A percentile compares a stretch with the other conserved stretches of the same genome.
phyloP scores from a whole-genome alignment of 2,797 vertebrate genomes.

The Gambusia yucatana region DNA sequence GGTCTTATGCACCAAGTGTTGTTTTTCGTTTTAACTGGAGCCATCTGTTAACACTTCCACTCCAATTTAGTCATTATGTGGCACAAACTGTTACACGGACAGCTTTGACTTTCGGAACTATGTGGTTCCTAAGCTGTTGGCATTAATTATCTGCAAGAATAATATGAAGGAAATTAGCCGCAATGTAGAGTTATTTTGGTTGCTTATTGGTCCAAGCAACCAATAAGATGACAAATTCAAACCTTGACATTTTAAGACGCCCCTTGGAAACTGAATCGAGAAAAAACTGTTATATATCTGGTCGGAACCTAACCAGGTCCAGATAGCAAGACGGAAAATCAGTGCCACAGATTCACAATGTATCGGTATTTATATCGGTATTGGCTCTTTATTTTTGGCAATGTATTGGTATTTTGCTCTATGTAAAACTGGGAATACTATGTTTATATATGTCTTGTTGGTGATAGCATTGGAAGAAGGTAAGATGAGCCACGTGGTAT shows the following conservation, averaged over 20 bases:
- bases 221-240: neutral
- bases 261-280: neutral
- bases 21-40: constrained; percentile 1
- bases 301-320: neutral
- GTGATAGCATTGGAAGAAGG: neutral
- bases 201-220: neutral
- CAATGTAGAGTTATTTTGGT: neutral
- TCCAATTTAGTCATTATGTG: neutral
- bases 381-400: too few relatives aligned
- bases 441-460: neutral
- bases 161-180: neutral
- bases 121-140: neutral
- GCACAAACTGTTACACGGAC: neutral
- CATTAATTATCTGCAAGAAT: neutral
- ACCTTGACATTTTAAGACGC: neutral
- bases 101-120: neutral
- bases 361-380: neutral
- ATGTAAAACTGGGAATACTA: neutral
- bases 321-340: neutral
- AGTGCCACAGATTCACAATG: neutral
- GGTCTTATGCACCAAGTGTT: neutral
- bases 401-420: neutral
- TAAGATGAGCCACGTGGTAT: too few relatives aligned
- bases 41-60: neutral
- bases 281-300: too few relatives aligned